phyloP scores from a whole-genome alignment of 2,113 vertebrate species.

The Anthoscopus minutus region DNA sequence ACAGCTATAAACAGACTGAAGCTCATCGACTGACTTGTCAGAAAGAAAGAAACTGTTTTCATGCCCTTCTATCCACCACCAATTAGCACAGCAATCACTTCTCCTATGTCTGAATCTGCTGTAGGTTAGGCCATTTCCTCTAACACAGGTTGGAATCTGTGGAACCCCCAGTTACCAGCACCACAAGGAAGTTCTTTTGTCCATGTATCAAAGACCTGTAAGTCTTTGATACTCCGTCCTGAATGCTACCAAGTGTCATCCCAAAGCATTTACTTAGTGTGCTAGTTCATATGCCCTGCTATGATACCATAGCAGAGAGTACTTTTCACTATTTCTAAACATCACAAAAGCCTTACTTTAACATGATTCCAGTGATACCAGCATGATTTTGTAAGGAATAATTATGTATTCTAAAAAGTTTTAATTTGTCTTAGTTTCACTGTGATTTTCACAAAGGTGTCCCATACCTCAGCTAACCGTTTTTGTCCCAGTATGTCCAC shows the following conservation, averaged over 20 bases:
- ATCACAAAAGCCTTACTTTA: neutral
- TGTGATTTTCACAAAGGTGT: neutral
- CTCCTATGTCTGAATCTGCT: neutral
- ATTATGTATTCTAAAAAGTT: neutral
- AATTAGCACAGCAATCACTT: neutral
- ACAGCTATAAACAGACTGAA: neutral
- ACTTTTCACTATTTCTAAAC: neutral
- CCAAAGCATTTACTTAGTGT: neutral
- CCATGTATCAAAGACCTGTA: neutral
- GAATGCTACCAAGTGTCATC: neutral
- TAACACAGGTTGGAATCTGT: neutral
- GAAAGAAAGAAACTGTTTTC: neutral
- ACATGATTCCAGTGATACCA: neutral
- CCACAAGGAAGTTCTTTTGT: neutral
- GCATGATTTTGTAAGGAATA: neutral
- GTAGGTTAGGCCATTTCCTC: neutral
- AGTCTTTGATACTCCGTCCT: neutral
- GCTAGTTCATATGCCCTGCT: neutral
- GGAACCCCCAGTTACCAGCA: neutral
- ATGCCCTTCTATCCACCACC: neutral
- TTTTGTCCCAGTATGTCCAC: slow-evolving; percentile 2
- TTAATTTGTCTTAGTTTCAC: neutral
- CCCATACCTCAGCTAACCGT: slow-evolving; percentile 56
- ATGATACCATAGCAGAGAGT: neutral
- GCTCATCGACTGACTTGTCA: neutral